phyloP scores from a whole-genome alignment of 1,140 invertebrate genomes.

The Pseudobourletiella spinata region DNA sequence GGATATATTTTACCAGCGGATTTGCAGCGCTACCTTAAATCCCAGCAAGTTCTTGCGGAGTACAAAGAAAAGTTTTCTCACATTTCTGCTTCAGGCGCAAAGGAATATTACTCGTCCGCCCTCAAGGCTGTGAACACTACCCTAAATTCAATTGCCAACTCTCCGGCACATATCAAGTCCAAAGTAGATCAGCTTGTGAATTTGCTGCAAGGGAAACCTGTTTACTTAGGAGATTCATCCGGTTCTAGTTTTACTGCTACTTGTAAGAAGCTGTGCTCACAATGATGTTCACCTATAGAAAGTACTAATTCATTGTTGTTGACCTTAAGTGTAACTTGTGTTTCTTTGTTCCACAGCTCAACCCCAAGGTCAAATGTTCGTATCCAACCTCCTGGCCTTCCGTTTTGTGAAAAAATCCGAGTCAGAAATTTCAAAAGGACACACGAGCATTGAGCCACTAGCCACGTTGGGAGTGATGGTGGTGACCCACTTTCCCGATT shows the following conservation, averaged over 20 bases:
- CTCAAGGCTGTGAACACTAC: conserved; percentile 31
- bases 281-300: neutral
- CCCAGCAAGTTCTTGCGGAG: conserved; percentile 11
- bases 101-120: conserved; percentile 27
- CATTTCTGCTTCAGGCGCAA: conserved; percentile 13
- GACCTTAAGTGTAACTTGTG: too few species aligned
- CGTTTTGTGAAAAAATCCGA: conserved; percentile 34
- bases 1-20: conserved; percentile 21
- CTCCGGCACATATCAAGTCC: conserved; percentile 4
- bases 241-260: neutral
- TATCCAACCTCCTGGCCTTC: conserved; percentile 23
- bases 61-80: conserved; percentile 4
- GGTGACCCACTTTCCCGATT: conserved; percentile 18
- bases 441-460: conserved; percentile 14
- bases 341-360: conserved; percentile 14
- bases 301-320: too few species aligned
- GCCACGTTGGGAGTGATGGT: conserved; percentile 24
- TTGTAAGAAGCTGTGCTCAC: conserved; percentile 1
- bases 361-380: conserved; percentile 24
- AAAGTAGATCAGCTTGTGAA: conserved; percentile 26
- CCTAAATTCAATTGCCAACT: conserved; percentile 22
- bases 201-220: conserved; percentile 20
- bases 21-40: conserved; percentile 19
- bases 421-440: conserved; percentile 24
- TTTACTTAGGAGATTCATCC: conserved; percentile 2